These are phyloP conservation scores for Atta colombica DNA, from an alignment of 1,140 invertebrate species.

Conservation along the genomic window DNA sequence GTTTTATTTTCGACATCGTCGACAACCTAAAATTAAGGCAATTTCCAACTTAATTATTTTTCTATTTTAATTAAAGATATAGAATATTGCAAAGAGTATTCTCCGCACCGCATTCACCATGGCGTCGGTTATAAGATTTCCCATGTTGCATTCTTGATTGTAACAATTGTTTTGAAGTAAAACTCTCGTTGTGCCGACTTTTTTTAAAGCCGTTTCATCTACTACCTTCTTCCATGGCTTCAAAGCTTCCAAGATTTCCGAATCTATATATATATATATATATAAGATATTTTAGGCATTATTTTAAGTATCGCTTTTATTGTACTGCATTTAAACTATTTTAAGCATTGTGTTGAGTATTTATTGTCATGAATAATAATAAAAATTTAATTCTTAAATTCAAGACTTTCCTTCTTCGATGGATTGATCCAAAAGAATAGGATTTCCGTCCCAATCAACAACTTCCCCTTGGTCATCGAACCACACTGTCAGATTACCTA, in stretches of 20 bases:
- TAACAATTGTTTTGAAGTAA: slow-evolving; percentile 87
- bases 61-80: background rate
- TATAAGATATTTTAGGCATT: slow-evolving; percentile 27
- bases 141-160: slow-evolving; percentile 91
- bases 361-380: background rate
- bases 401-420: slow-evolving; percentile 88
- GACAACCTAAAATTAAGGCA: slow-evolving; percentile 78
- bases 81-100: background rate
- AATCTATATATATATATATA: slow-evolving; percentile 80
- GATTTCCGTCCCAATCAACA: slow-evolving; percentile 90
- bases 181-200: slow-evolving; percentile 88
- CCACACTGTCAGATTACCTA: slow-evolving; percentile 87
- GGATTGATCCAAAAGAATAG: slow-evolving; percentile 90
- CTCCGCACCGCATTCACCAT: slow-evolving; percentile 88
- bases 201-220: slow-evolving; percentile 87
- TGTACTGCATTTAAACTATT: background rate
- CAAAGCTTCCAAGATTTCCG: slow-evolving; percentile 86
- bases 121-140: slow-evolving; percentile 91
- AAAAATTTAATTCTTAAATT: background rate
- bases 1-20: slow-evolving; percentile 78
- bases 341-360: background rate
- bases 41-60: background rate
- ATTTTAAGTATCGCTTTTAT: background rate
- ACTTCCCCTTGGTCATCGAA: slow-evolving; percentile 92
- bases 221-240: slow-evolving; percentile 88